Evolutionary conservation across 2,113 vertebrate species (phyloP), one percentile per base, ranked within the genome.

Genomic region (Pelodiscus sinensis): DNA sequence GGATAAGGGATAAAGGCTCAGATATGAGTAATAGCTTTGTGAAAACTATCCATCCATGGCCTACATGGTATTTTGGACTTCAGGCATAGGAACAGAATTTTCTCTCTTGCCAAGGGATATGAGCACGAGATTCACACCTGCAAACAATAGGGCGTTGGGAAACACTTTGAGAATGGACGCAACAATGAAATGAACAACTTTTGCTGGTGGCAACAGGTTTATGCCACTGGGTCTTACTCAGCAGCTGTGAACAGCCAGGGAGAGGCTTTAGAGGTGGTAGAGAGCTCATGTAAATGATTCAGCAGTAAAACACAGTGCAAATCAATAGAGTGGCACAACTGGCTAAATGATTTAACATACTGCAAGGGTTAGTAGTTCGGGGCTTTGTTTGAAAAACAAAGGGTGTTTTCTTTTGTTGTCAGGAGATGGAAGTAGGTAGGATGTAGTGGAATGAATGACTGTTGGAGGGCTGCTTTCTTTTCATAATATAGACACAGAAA

Each of bases 311-410:
- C 19, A 73, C 38, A 38, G 35, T 10, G 35, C n/a, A 22, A 73
- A 81, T 10, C 79, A 15, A 35, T 0, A 73, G 19, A 21, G 62
- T 75, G 51, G 82, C 80, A 56, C 38, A 54, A 52, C 0, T 60
- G 82, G 18, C n/a, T 82, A 85, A 93, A 86, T 65, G 79, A 89
- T 89, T 93, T 62, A 92, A 88, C 6, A 75, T 84, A 85, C 57
- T 15, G 15, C 24, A 12, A 85, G 38, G 3, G 18, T 65, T 65
- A 38, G 35, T 9, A 38, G 82, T 25, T 1, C 77, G 56, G 84
- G 50, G 56, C 91, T 92, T 88, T 92, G 1, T 4, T 82, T 22
- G 18, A 89, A 92, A 79, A 86, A 1, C 2, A 85, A 84, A 91
- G 31, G 16, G 9, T 44, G 19, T 35, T 88, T 62, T 31, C 60